Evolutionary conservation across 2,888 invertebrate species (phyloP).

Genomic region (Rhogogaster chlorosoma): DNA sequence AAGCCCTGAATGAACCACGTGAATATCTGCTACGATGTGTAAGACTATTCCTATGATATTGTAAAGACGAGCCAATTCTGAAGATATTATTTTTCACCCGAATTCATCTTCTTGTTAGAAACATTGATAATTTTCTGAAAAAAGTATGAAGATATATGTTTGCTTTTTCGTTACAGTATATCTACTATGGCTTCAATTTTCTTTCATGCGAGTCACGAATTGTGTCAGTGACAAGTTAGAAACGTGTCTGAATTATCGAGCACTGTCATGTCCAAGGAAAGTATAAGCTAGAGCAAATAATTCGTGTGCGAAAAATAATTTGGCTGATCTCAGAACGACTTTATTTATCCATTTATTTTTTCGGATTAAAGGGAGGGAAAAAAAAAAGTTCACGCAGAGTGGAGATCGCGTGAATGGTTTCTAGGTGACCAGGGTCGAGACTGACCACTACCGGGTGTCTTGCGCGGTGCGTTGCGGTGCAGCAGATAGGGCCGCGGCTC

Average conservation of each 20-base stretch:
- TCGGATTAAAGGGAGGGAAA: not conserved
- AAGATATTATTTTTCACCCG: not conserved
- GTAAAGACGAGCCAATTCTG: not conserved
- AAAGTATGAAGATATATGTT: too few species aligned
- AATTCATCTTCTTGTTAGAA: not conserved
- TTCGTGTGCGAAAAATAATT: not conserved
- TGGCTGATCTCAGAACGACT: not conserved
- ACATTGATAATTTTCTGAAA: too few species aligned
- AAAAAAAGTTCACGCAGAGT: slow-evolving; percentile 47
- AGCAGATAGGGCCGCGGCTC: slow-evolving; percentile 23
- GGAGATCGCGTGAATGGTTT: slow-evolving; percentile 71
- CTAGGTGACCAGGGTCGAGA: slow-evolving; percentile 68
- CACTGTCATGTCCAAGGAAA: not conserved
- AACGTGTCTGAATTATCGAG: not conserved
- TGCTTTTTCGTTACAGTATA: not conserved
- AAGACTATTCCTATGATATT: not conserved
- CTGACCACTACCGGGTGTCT: slow-evolving; percentile 72
- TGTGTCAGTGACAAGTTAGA: not conserved
- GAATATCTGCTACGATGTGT: not conserved
- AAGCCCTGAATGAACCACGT: not conserved
- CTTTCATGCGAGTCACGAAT: not conserved
- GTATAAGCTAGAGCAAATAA: not conserved
- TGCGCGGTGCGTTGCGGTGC: slow-evolving; percentile 50
- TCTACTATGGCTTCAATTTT: not conserved
- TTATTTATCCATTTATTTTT: not conserved